Base-by-base conservation (phyloP, 2,888 invertebrate species). In the Lithophane ornitopus region DNA sequence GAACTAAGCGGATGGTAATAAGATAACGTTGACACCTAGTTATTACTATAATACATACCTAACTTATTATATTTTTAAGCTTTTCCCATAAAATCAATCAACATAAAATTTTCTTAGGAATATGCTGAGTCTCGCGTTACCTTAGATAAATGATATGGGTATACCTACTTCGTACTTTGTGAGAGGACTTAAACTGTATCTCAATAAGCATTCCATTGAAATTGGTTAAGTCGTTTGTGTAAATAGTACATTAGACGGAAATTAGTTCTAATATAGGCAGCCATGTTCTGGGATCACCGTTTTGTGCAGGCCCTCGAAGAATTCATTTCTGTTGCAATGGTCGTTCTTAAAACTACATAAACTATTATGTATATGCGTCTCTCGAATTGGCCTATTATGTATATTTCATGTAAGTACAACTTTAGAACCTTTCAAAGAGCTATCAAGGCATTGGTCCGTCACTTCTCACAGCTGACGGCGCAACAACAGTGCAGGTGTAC, bases 401-500 rank as follows among this genome's bases (percentile, higher is more conserved):
- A 19, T 28, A 14, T 76, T 77, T 28, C 46, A n/a, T 6, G 9
- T 66, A 56, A 26, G 22, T 61, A 39, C 26, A 41, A 26, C 14
- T 19, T 54, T 9, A 44, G 34, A 67, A 78, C 14, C 28, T 56
- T 56, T 79, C 34, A 49, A 58, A 34, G 61, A 71, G 19, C 34
- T 71, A 19, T 72, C 28, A 61, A 69, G 34, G 56, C 75, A 71
- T 80, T 41, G 61, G 71, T 84, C 46, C 54, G 71, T 70, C 76
- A 72, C 61, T 70, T 9, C 58, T 70, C 46, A 70, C 34, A 52
- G 54, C 39, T 49, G 39, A 70, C 58, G 41, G 71, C 41, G 52
- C 54, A 66, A 67, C 68, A 61, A 75, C 71, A 59, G 56, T 26
- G 67, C 85, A 81, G 85, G 81, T 80, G 72, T 56, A 28, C 76